Conservation (phyloP, 2,888 invertebrate species). For the Leptogaster cylindrica region DNA sequence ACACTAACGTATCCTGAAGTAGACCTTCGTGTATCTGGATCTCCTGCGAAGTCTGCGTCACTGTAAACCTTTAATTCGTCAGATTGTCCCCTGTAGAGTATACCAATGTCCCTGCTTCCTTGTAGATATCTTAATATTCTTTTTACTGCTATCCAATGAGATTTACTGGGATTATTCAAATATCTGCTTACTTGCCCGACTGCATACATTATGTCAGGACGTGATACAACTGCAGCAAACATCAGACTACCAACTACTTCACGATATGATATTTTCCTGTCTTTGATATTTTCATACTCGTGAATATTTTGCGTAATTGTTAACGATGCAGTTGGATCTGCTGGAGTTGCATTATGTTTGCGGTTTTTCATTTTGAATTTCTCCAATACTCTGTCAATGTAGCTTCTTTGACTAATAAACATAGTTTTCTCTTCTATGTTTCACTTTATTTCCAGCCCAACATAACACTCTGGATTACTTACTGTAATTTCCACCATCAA, state of each 20-base stretch:
- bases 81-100: too few species aligned
- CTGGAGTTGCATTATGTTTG: neutral
- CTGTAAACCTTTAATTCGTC: too few species aligned
- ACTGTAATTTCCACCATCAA: too few species aligned
- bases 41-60: too few species aligned
- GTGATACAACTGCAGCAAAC: neutral
- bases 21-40: too few species aligned
- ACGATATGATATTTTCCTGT: neutral
- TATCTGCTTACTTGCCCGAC: neutral
- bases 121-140: neutral
- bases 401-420: too few species aligned
- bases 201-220: neutral
- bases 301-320: too few species aligned
- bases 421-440: too few species aligned
- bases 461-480: too few species aligned
- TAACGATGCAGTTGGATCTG: neutral
- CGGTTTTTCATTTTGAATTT: neutral
- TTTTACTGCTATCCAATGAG: neutral
- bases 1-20: too few species aligned
- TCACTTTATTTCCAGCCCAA: too few species aligned
- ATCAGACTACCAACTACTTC: neutral
- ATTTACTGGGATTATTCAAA: neutral
- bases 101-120: neutral
- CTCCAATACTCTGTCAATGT: neutral
- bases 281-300: neutral